Evolutionary conservation across 2,888 invertebrate genomes (phyloP).

Genomic region (Watsonalla binaria): DNA sequence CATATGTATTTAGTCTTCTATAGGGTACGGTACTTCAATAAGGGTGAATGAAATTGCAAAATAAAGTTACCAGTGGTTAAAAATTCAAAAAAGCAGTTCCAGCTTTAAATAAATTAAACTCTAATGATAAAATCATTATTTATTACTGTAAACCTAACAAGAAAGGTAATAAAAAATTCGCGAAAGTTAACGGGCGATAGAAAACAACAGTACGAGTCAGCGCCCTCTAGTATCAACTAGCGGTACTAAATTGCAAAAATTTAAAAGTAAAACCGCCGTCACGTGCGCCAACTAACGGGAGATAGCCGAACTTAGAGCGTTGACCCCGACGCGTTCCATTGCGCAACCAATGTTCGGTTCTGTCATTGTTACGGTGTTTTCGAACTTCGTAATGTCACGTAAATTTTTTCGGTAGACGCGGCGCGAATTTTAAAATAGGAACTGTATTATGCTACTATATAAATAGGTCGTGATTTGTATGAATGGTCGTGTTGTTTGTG

Average conservation of each 20-base stretch:
- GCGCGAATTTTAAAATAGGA: constrained; percentile 66
- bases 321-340: constrained; percentile 53
- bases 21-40: no score
- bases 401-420: constrained; percentile 27
- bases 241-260: constrained; percentile 61
- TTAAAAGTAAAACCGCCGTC: constrained; percentile 71
- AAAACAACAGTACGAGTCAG: constrained; percentile 27
- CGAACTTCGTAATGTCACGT: constrained; percentile 35
- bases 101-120: no score
- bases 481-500: constrained; percentile 28
- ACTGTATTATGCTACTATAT: constrained; percentile 41
- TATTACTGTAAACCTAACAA: background rate
- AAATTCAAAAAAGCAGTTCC: no score
- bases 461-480: constrained; percentile 54
- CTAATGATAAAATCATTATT: background rate
- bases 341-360: constrained; percentile 42
- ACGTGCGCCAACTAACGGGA: constrained; percentile 70
- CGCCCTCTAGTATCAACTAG: constrained; percentile 63
- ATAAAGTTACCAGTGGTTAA: no score
- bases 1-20: no score
- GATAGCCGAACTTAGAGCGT: constrained; percentile 64
- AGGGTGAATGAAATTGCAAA: no score
- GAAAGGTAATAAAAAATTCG: constrained; percentile 6
- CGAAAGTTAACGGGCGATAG: constrained; percentile 1
- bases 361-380: constrained; percentile 26